A percentile compares a stretch with the other conserved stretches of the same genome.
phyloP scores from a whole-genome alignment of 2,888 invertebrate species.

The Hemithea aestivaria region DNA sequence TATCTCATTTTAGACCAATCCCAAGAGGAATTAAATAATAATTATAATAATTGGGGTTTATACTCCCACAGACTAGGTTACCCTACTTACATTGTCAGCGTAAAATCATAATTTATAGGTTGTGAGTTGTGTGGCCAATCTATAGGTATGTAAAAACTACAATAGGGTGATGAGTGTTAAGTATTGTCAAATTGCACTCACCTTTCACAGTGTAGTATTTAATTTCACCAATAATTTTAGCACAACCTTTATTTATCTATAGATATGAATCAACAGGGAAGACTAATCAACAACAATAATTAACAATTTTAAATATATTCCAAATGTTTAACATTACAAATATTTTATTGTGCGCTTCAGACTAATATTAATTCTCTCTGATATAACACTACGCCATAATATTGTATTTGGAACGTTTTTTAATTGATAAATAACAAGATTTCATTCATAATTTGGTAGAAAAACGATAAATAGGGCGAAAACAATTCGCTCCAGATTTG shows the following conservation, averaged over 20 bases:
- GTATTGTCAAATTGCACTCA: conserved; percentile 39
- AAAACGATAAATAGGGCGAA: conserved; percentile 47
- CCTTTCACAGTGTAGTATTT: conserved; percentile 52
- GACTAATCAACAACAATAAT: conserved; percentile 31
- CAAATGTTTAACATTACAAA: conserved; percentile 31
- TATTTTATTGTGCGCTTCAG: conserved; percentile 31
- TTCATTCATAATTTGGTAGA: conserved; percentile 67
- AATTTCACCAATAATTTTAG: conserved; percentile 57
- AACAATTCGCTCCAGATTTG: conserved; percentile 62
- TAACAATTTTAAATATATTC: conserved; percentile 17
- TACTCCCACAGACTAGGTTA: too few species aligned
- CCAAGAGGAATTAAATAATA: too few species aligned
- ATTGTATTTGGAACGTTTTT: conserved; percentile 27
- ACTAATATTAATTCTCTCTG: conserved; percentile 22
- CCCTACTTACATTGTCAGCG: too few species aligned
- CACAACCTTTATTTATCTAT: conserved; percentile 57
- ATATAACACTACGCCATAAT: conserved; percentile 26
- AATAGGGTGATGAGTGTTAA: too few species aligned
- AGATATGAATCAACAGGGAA: conserved; percentile 37
- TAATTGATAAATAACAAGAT: conserved; percentile 39
- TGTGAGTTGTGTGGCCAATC: too few species aligned
- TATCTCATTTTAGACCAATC: too few species aligned
- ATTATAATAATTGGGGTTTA: too few species aligned
- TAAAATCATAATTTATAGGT: too few species aligned
- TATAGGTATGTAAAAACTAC: too few species aligned